A percentile compares a stretch with the other conserved stretches of the same genome.
Conservation (phyloP, 2,888 invertebrate species). For the Pseudolycoriella hygida region DNA sequence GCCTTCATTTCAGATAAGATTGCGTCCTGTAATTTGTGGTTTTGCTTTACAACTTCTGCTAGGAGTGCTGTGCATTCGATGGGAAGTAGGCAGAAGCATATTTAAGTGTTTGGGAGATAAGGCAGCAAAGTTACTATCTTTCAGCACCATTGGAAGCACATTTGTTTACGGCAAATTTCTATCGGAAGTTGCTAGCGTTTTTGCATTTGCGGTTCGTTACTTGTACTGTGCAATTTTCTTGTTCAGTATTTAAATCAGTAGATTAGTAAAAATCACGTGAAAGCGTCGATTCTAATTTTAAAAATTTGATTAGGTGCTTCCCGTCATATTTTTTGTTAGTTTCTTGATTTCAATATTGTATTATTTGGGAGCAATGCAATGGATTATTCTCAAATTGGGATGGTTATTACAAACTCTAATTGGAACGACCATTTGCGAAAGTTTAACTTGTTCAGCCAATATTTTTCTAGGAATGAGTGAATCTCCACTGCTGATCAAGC, state of each 20-base stretch:
- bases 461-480: slow-evolving; percentile 91
- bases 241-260: no score
- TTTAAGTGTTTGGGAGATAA: slow-evolving; percentile 39
- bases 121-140: slow-evolving; percentile 59
- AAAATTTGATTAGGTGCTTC: slow-evolving; percentile 43
- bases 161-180: slow-evolving; percentile 69
- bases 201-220: slow-evolving; percentile 66
- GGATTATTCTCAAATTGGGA: slow-evolving; percentile 64
- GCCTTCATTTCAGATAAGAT: slow-evolving; percentile 36
- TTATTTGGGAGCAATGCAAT: slow-evolving; percentile 78
- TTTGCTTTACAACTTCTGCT: slow-evolving; percentile 68
- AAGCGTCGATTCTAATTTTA: no score
- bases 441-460: slow-evolving; percentile 81
- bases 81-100: slow-evolving; percentile 57
- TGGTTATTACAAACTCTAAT: slow-evolving; percentile 50
- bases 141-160: slow-evolving; percentile 57
- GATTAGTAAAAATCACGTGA: no score
- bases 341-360: slow-evolving; percentile 79
- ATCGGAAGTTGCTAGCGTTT: slow-evolving; percentile 40
- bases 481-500: slow-evolving; percentile 73
- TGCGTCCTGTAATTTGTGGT: slow-evolving; percentile 68
- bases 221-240: neutral
- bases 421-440: slow-evolving; percentile 88
- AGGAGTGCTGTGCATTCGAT: slow-evolving; percentile 70
- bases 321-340: slow-evolving; percentile 88